Conservation (phyloP, 2,888 invertebrate genomes). For the Mechanitis messenoides region DNA sequence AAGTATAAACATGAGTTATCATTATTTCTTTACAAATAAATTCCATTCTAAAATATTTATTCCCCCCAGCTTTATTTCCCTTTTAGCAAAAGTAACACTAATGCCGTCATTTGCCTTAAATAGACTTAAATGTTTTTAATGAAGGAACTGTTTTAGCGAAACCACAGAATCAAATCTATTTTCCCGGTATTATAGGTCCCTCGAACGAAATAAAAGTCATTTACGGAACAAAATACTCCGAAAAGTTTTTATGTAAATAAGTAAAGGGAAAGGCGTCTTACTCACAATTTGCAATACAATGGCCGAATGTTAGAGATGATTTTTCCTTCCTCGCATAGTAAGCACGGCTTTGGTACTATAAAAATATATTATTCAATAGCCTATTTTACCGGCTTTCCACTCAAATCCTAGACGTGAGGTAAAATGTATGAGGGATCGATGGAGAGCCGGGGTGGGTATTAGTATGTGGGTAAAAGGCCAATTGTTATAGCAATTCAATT, state of each 20-base stretch:
- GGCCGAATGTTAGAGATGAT: constrained; percentile 68
- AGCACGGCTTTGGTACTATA: constrained; percentile 64
- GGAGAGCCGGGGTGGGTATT: constrained; percentile 36
- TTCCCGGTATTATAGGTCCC: constrained; percentile 27
- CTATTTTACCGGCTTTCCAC: constrained; percentile 62
- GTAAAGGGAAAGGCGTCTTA: constrained; percentile 62
- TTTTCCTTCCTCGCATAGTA: constrained; percentile 70
- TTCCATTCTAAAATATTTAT: constrained; percentile 20
- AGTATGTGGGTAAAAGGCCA: constrained; percentile 9
- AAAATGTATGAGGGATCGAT: constrained; percentile 59
- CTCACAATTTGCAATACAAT: constrained; percentile 75
- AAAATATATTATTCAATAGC: constrained; percentile 74
- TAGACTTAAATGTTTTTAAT: constrained; percentile 28
- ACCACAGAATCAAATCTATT: constrained; percentile 29
- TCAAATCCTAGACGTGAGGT: constrained; percentile 61
- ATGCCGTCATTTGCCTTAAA: constrained; percentile 26
- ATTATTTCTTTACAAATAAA: constrained; percentile 15
- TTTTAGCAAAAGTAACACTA: constrained; percentile 25
- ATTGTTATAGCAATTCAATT: constrained; percentile 1
- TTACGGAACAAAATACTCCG: constrained; percentile 58
- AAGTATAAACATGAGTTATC: constrained; percentile 7
- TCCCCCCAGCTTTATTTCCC: constrained; percentile 17
- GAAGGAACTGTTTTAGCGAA: constrained; percentile 26
- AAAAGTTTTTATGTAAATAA: constrained; percentile 71
- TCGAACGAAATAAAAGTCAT: constrained; percentile 60